Conservation (phyloP, 2,888 invertebrate species). For the Phengaris alcon region DNA sequence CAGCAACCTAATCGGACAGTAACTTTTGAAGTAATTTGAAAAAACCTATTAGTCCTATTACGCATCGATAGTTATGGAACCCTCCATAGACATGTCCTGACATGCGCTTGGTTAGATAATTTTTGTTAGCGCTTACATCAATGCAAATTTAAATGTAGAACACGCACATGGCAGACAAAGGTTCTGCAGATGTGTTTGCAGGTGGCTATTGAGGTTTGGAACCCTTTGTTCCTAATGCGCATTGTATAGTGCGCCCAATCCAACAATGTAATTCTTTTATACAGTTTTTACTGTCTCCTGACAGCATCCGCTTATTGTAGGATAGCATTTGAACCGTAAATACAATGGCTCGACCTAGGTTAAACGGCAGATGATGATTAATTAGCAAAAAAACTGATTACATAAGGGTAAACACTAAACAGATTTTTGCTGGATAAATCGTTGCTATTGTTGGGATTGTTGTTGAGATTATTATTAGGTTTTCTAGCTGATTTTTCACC, state of each 20-base stretch:
- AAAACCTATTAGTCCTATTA: too few species aligned
- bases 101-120: neutral
- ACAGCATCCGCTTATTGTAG: neutral
- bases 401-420: too few species aligned
- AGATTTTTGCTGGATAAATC: too few species aligned
- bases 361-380: neutral
- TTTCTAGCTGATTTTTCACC: too few species aligned
- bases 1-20: too few species aligned
- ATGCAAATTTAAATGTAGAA: slow-evolving; percentile 4
- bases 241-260: neutral
- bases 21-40: too few species aligned
- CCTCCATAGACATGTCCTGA: too few species aligned
- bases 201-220: neutral
- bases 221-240: neutral
- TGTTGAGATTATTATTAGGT: too few species aligned
- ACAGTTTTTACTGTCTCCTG: neutral
- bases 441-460: too few species aligned
- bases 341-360: neutral
- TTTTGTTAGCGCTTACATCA: neutral
- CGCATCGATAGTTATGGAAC: too few species aligned
- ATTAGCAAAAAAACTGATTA: neutral
- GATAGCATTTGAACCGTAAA: slow-evolving; percentile 1
- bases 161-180: neutral
- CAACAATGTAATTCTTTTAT: slow-evolving; percentile 4
- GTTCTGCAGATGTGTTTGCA: neutral